Evolutionary conservation across 2,888 invertebrate species (phyloP).

Genomic region (Chrysodeixis includens): DNA sequence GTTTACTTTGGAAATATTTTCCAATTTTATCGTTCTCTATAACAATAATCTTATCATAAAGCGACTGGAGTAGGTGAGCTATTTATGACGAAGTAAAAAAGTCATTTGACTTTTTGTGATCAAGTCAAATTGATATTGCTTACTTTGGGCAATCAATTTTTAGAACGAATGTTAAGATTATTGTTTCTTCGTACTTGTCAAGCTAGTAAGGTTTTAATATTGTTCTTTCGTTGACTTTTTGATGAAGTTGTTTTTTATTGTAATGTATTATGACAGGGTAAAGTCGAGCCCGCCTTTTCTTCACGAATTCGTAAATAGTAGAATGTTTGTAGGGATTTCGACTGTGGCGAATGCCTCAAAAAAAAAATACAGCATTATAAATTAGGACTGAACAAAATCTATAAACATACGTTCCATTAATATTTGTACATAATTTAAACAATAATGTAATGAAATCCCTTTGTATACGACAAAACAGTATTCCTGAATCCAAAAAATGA

Average conservation of each 20-base stretch:
- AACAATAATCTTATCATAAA: slow-evolving; percentile 8
- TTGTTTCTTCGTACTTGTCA: neutral
- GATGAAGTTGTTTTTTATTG: neutral
- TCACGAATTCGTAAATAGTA: no score
- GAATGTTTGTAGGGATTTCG: no score
- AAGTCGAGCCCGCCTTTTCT: neutral
- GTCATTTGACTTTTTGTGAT: neutral
- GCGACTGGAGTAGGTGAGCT: neutral
- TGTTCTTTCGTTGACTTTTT: neutral
- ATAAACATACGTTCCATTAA: no score
- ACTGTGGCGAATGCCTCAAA: no score
- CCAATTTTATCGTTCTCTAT: slow-evolving; percentile 11
- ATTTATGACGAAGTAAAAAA: slow-evolving; percentile 12
- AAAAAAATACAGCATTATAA: no score
- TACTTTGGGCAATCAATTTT: neutral
- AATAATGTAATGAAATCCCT: no score
- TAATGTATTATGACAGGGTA: neutral
- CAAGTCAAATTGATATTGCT: neutral
- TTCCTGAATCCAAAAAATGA: no score
- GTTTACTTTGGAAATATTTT: neutral
- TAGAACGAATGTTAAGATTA: neutral
- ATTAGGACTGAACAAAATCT: no score
- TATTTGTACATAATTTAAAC: no score
- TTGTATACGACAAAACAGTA: no score
- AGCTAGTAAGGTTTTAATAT: neutral